Base-by-base conservation (phyloP, 2,888 invertebrate species). In the Micoletzkya japonica region DNA sequence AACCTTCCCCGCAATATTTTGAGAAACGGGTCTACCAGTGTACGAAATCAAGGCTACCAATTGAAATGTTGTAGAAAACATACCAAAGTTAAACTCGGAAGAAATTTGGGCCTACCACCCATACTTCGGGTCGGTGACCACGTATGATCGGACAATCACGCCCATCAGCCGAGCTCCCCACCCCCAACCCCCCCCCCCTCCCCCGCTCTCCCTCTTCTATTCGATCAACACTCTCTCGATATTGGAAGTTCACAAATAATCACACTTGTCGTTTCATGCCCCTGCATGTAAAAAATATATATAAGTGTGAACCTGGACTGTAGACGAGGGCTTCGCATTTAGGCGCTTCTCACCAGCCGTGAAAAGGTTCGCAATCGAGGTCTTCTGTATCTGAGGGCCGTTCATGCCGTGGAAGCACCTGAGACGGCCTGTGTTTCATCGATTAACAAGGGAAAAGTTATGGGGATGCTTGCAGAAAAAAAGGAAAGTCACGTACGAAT, bases 361-460 rank as follows among this genome's bases (percentile, higher is more conserved):
- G 73, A 84, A 84, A 61, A 83, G 76, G 50, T 76, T 73, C n/a
- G 77, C 71, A 69, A 83, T 83, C 70, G 82, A 80, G 10, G 80
- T 79, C 63, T 82, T 79, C 50, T 71, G 78, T 50, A 83, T 82
- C 70, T 78, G 78, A 24, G 74, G 74, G 24, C 82, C 82, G 60
- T 77, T 57, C 14, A 69, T 64, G 30, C 70, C 67, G 32, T 59
- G 57, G 32, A 82, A 76, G 70, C 82, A 82, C 30, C 81, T 81
- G 69, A 63, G 77, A 69, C 28, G 3, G 24, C n/a, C 14, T 7
- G 6, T 36, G 6, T 34, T 24, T 28, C 34, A 24, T 57, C 57
- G 24, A n/a, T 32, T 14, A 6, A 60, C n/a, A 39, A 10, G 26
- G 1, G 30, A 26, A 58, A 20, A n/a, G 6, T 60, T 14, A 14